Base-by-base conservation (phyloP, 2,888 invertebrate species). In the Toxonevra muliebris region DNA sequence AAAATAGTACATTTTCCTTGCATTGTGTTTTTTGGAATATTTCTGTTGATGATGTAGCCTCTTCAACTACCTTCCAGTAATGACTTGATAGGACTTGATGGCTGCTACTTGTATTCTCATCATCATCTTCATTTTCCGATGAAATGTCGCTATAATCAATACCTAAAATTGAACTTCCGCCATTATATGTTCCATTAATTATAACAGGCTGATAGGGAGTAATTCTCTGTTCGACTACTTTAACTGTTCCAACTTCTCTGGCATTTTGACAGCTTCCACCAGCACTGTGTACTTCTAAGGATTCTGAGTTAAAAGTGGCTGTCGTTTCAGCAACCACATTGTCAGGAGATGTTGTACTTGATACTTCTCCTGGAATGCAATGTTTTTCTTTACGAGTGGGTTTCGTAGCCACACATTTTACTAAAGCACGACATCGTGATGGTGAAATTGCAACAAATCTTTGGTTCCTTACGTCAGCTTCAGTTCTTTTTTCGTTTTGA, bases 311-410 rank as follows among this genome's bases (percentile, higher is more conserved):
- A 7, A 40, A 17, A 13, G 13, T 19, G 12, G 15, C 19, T 2
- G 42, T 30, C 7, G 43, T 15, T 40, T 53, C 55, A 53, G 48
- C 20, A 40, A 42, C 41, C 13, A 40, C 41, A 42, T 57, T 58
- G 41, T 64, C 68, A 40, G 52, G 64, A 3, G 60, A 63, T 8
- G 64, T 68, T 48, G 68, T 68, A 50, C 68, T 68, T 9, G 68
- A 68, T 12, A 68, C 68, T 43, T 63, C 68, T 17, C 68, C 68
- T n/a, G 60, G 63, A 50, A 68, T 68, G 41, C 68, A 68, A 50
- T 68, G 59, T 42, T 68, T 64, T 50, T 64, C 68, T 43, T 68
- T 68, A 12, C 68, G 54, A 13, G 62, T 58, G 9, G 67, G 67
- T 48, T 67, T 67, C 20, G 62, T 58, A 19, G 53, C 67, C 17